A percentile compares a stretch with the other conserved stretches of the same genome.
Evolutionary conservation across 1,140 invertebrate species (phyloP).

Genomic region (Argopecten irradians): DNA sequence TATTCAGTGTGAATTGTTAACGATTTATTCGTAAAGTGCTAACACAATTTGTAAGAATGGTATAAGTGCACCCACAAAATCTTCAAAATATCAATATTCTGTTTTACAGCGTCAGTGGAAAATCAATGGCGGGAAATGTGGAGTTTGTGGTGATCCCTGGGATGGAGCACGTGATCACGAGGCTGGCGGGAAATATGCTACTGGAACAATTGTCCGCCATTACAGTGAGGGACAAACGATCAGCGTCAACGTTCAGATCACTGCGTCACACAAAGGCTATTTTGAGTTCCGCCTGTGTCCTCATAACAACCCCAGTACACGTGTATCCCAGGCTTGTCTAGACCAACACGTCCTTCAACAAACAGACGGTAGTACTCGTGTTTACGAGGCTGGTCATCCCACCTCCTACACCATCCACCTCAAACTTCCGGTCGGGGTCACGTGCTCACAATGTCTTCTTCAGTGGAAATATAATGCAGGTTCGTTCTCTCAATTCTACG

Average conservation of each 20-base stretch:
- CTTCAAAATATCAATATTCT: neutral
- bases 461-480: constrained; percentile 94
- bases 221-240: constrained; percentile 36
- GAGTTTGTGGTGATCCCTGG: constrained; percentile 91
- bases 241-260: constrained; percentile 51
- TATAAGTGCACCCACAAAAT: neutral
- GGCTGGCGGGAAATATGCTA: constrained; percentile 45
- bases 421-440: constrained; percentile 85
- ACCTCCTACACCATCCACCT: constrained; percentile 51
- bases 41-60: too few species aligned
- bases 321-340: constrained; percentile 41
- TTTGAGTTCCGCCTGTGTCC: constrained; percentile 92
- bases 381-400: constrained; percentile 47
- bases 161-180: constrained; percentile 74
- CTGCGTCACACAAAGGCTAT: constrained; percentile 80
- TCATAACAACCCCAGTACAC: constrained; percentile 73
- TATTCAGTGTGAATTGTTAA: neutral
- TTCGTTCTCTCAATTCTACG: constrained; percentile 66
- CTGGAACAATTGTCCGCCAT: constrained; percentile 23
- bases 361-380: constrained; percentile 33
- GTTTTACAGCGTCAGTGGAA: constrained; percentile 84
- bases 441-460: constrained; percentile 90
- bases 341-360: constrained; percentile 45
- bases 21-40: too few species aligned
- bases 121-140: constrained; percentile 90